phyloP scores from a whole-genome alignment of 92 coral and sea anemone genomes.

The Galaxea fascicularis region DNA sequence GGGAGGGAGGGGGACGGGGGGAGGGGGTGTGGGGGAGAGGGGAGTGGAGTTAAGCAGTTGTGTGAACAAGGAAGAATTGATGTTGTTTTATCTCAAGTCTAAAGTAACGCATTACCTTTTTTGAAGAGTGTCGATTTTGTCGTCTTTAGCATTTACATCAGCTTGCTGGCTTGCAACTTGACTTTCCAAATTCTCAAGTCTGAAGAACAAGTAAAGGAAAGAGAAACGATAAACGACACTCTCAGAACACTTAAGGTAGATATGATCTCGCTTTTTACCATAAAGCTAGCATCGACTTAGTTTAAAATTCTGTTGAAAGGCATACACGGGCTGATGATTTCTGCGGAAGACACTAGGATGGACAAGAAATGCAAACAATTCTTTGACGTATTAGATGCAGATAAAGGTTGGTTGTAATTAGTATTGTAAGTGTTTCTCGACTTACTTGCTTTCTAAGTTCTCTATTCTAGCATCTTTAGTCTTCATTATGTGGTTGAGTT shows the following conservation, averaged over 20 bases:
- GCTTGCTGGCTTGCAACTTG: conserved; percentile 61
- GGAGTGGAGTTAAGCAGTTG: too few relatives aligned
- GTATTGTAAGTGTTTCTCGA: too few relatives aligned
- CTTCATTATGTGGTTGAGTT: conserved; percentile 86
- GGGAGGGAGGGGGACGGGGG: too few relatives aligned
- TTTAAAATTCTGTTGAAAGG: too few relatives aligned
- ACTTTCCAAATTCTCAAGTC: conserved; percentile 74
- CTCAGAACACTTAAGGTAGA: too few relatives aligned
- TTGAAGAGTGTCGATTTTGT: conserved; percentile 81
- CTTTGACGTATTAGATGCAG: too few relatives aligned
- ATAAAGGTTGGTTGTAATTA: too few relatives aligned
- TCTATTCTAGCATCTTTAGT: conserved; percentile 91
- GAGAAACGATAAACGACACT: not conserved
- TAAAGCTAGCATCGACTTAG: not conserved
- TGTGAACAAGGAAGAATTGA: too few relatives aligned
- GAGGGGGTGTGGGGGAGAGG: too few relatives aligned
- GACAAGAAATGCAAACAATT: too few relatives aligned
- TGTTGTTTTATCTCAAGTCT: not conserved
- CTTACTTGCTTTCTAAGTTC: conserved; percentile 85
- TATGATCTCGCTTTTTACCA: not conserved
- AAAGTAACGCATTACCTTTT: conserved; percentile 63
- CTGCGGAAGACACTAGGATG: too few relatives aligned
- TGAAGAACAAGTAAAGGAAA: conserved; percentile 24
- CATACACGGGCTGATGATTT: too few relatives aligned
- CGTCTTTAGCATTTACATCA: conserved; percentile 70